A percentile compares a stretch with the other conserved stretches of the same genome.
Conservation (phyloP, 2,113 vertebrate genomes). For the Strigops habroptila region DNA sequence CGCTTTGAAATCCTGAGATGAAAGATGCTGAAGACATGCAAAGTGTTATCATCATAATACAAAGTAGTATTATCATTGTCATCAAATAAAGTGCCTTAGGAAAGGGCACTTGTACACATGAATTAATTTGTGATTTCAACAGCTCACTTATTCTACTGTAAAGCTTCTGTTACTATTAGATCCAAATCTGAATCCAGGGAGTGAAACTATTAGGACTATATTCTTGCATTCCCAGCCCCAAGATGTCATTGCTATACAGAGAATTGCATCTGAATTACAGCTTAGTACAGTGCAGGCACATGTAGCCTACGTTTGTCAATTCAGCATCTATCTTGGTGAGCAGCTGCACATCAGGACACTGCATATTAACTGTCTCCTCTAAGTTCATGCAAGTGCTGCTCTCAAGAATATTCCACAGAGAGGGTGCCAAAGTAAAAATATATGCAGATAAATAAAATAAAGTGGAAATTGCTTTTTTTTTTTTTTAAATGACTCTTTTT, state of each 20-base stretch:
- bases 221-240: not conserved
- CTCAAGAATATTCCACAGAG: not conserved
- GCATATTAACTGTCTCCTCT: not conserved
- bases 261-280: not conserved
- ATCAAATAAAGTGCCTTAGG: not conserved
- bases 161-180: not conserved
- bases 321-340: not conserved
- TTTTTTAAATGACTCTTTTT: not conserved
- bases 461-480: not conserved
- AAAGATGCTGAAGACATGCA: not conserved
- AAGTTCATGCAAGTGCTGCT: not conserved
- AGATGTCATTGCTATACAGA: not conserved
- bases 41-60: not conserved
- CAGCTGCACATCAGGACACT: not conserved
- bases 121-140: not conserved
- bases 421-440: not conserved
- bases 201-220: not conserved
- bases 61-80: not conserved
- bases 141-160: not conserved
- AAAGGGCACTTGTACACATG: not conserved
- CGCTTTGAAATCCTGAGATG: not conserved
- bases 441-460: not conserved
- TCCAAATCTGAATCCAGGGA: not conserved
- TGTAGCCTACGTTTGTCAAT: not conserved
- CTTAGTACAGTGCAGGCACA: not conserved